Base-by-base conservation (phyloP, 2,113 vertebrate genomes). In the Platichthys flesus region DNA sequence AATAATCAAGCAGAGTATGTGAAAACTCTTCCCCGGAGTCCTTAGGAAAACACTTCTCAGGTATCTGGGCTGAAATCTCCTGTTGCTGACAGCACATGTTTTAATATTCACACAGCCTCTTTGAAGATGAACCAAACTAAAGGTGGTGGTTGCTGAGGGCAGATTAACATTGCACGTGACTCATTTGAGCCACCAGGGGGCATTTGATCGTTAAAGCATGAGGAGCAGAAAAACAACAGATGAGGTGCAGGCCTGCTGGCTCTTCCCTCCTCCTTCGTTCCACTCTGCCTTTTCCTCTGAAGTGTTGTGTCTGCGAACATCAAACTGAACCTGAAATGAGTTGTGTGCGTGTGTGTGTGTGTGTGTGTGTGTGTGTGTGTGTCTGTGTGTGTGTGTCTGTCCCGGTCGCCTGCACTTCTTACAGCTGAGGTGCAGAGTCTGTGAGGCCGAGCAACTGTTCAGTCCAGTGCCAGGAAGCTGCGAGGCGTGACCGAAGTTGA, bases 161-260 rank as follows among this genome's bases (percentile, higher is more conserved):
- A 35, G 31, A 72, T 31, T 24, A 49, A 59, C 76, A 60, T 31
- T 64, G 58, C 42, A 60, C 59, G 61, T 70, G 37, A 62, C 56
- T 68, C 9, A 13, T 69, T 62, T 64, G 28, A 73, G 56, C 90
- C 92, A 91, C 87, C 76, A 87, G 89, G 76, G 85, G 90, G 88
- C 82, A 76, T 90, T 75, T 90, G 81, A 85, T 83, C 79, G 89
- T 84, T 67, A 83, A 80, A 67, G 80, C 85, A 85, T 64, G 62
- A 80, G 51, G 65, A 82, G 37, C 0, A 66, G 62, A 3, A 74
- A 65, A 83, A 73, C 66, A 79, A 58, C 74, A 83, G 85, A 76
- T 60, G 66, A 85, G 70, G 35, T 58, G 52, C 61, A 76, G 51
- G 24, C 75, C 87, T 85, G 59, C 78, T 69, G 71, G 83, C 77